These are phyloP conservation scores for Trilocha varians DNA, from an alignment of 2,888 invertebrate species.

Conservation along the genomic window DNA sequence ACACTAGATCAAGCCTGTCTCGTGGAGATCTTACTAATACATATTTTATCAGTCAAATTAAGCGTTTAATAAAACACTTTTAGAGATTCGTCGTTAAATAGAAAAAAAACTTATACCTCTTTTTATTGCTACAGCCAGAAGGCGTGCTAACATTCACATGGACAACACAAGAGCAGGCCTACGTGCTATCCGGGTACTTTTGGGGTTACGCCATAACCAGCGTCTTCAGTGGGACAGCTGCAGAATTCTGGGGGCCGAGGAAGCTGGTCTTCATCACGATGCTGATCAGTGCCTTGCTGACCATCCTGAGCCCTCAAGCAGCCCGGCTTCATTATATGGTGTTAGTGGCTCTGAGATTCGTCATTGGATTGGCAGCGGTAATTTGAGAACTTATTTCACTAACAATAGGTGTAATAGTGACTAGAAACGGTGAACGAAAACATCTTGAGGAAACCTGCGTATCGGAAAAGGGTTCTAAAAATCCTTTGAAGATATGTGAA, in stretches of 20 bases:
- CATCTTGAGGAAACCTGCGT: too few relatives aligned
- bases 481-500: too few relatives aligned
- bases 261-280: conserved; percentile 73
- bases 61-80: too few relatives aligned
- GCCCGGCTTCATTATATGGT: conserved; percentile 73
- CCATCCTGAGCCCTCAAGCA: conserved; percentile 75
- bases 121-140: conserved; percentile 53
- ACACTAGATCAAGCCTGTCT: too few relatives aligned
- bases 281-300: conserved; percentile 68
- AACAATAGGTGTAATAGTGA: too few relatives aligned
- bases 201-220: conserved; percentile 77
- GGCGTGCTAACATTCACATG: conserved; percentile 64
- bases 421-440: too few relatives aligned
- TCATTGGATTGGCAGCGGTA: conserved; percentile 77
- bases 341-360: conserved; percentile 71
- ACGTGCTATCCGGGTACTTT: conserved; percentile 73
- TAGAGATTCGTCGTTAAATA: too few relatives aligned
- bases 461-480: too few relatives aligned
- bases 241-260: conserved; percentile 77
- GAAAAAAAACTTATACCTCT: too few relatives aligned
- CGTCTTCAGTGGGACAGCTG: conserved; percentile 75
- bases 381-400: conserved; percentile 11
- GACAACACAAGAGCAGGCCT: conserved; percentile 76
- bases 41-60: too few relatives aligned
- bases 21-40: too few relatives aligned